phyloP scores from a whole-genome alignment of 2,888 invertebrate species.

The Monochamus alternatus region DNA sequence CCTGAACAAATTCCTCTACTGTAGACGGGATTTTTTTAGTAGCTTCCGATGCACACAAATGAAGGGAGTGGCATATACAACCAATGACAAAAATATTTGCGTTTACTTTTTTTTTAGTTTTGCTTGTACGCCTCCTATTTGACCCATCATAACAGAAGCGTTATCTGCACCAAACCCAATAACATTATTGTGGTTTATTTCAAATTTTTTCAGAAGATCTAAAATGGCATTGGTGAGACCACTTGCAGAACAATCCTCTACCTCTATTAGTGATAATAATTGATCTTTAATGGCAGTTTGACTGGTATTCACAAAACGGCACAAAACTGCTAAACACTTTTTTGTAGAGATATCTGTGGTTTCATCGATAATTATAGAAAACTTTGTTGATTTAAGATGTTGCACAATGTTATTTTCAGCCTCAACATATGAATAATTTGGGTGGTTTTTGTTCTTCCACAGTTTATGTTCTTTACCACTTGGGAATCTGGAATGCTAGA shows the following conservation, averaged over 20 bases:
- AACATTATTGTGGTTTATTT: slow-evolving; percentile 14
- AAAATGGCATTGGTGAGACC: background rate
- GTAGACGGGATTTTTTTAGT: slow-evolving; percentile 53
- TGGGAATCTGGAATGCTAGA: slow-evolving; percentile 27
- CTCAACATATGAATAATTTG: background rate
- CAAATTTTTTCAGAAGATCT: background rate
- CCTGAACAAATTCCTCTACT: slow-evolving; percentile 52
- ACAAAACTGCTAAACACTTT: slow-evolving; percentile 45
- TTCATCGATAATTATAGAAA: slow-evolving; percentile 48
- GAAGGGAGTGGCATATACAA: slow-evolving; percentile 59
- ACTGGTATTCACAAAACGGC: slow-evolving; percentile 9
- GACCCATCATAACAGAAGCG: slow-evolving; percentile 59
- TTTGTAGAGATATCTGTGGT: slow-evolving; percentile 40
- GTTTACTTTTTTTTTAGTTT: slow-evolving; percentile 45
- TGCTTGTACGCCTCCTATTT: slow-evolving; percentile 50
- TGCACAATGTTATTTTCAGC: background rate
- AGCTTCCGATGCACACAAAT: slow-evolving; percentile 57
- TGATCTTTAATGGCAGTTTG: slow-evolving; percentile 24
- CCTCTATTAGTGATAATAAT: slow-evolving; percentile 47
- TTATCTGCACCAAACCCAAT: slow-evolving; percentile 59
- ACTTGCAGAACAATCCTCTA: slow-evolving; percentile 42
- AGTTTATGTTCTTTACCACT: slow-evolving; percentile 27
- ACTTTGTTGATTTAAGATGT: slow-evolving; percentile 10
- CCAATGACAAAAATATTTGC: slow-evolving; percentile 56
- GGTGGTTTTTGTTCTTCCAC: background rate